Percentiles rank a stretch among this genome's conserved stretches.
Evolutionary conservation across 2,113 vertebrate species (phyloP).

Genomic region (Bettongia penicillata): DNA sequence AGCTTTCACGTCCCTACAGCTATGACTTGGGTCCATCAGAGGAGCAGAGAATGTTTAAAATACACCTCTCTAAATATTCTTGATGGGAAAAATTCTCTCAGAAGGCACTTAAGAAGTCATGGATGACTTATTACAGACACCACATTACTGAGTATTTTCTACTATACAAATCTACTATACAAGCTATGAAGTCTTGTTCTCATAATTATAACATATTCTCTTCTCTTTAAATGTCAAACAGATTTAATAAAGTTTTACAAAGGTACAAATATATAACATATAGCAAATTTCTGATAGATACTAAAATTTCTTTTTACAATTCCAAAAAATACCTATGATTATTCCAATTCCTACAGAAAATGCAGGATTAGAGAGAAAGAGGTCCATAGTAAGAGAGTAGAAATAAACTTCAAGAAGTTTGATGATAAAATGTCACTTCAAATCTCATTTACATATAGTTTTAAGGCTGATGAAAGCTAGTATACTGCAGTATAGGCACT

Average conservation of each 20-base stretch:
- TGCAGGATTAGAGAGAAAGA: not conserved
- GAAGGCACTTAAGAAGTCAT: not conserved
- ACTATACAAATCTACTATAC: not conserved
- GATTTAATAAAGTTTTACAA: conserved; percentile 12
- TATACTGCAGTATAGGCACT: not conserved
- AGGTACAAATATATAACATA: not conserved
- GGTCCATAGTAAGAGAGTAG: not conserved
- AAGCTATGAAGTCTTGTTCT: not conserved
- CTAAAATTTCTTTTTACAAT: not conserved
- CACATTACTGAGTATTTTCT: not conserved
- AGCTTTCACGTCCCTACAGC: conserved; percentile 59
- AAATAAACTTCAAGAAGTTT: not conserved
- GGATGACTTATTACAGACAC: not conserved
- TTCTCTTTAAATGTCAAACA: conserved; percentile 26
- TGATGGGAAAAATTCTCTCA: not conserved
- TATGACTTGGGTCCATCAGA: conserved; percentile 40
- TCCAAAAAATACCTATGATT: no score
- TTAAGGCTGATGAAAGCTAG: not conserved
- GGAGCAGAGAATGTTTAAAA: conserved; percentile 57
- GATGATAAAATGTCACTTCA: conserved; percentile 16
- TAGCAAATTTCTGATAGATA: not conserved
- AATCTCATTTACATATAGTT: not conserved
- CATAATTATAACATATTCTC: not conserved
- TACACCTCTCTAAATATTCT: conserved; percentile 15
- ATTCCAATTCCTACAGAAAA: not conserved